Evolutionary conservation across 2,113 vertebrate genomes (phyloP).

Genomic region (Brachyistius frenatus): DNA sequence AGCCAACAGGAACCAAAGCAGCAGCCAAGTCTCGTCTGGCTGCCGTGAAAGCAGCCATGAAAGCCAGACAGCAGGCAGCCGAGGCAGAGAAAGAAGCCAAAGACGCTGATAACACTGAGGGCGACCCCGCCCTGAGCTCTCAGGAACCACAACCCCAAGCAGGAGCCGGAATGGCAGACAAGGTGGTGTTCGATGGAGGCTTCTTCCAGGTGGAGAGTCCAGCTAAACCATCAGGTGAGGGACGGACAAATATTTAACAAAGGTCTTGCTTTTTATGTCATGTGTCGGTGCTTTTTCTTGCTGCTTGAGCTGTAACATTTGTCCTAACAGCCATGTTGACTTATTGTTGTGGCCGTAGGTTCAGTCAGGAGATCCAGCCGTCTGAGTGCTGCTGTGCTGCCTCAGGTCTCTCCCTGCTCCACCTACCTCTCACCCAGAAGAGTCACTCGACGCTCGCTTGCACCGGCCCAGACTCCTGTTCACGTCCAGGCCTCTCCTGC

Average conservation of each 20-base stretch:
- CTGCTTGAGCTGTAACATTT: neutral
- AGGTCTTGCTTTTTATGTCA: neutral
- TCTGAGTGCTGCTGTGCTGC: conserved; percentile 40
- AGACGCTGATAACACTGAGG: conserved; percentile 5
- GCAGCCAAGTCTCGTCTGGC: conserved; percentile 90
- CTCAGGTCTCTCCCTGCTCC: conserved; percentile 60
- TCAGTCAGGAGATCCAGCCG: conserved; percentile 72
- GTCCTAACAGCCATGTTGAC: neutral
- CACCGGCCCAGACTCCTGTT: conserved; percentile 40
- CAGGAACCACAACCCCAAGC: neutral
- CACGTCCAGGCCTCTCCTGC: neutral
- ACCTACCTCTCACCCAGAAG: conserved; percentile 68
- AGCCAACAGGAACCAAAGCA: conserved; percentile 74
- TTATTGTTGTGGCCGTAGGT: conserved; percentile 45
- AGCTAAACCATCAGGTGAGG: conserved; percentile 85
- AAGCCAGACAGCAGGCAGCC: conserved; percentile 75
- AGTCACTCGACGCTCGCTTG: conserved; percentile 44
- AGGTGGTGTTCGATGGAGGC: conserved; percentile 89
- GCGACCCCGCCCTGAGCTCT: neutral
- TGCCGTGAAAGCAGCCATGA: conserved; percentile 91
- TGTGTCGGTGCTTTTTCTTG: neutral
- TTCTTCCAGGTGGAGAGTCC: conserved; percentile 95
- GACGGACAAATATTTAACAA: conserved; percentile 7
- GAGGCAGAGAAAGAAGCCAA: conserved; percentile 64
- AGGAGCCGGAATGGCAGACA: neutral